phyloP scores from a whole-genome alignment of 2,113 vertebrate genomes.

The Phyllostomus discolor region DNA sequence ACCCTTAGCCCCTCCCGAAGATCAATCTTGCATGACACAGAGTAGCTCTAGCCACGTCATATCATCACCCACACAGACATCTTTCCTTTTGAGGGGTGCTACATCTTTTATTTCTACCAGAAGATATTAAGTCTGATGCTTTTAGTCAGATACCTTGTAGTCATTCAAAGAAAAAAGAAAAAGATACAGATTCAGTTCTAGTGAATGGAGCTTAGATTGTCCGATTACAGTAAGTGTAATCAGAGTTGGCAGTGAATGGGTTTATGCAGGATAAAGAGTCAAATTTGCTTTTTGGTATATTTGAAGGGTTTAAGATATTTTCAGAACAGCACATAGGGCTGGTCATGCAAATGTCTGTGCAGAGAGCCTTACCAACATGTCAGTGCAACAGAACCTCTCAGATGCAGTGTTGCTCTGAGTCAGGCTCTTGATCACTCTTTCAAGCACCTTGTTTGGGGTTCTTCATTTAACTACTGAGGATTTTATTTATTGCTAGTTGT shows the following conservation, averaged over 20 bases:
- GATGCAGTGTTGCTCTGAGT: not conserved
- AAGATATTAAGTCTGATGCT: not conserved
- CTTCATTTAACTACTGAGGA: not conserved
- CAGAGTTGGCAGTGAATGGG: not conserved
- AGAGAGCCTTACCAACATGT: not conserved
- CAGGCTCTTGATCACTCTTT: not conserved
- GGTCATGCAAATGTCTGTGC: not conserved
- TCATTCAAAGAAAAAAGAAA: not conserved
- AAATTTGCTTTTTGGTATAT: not conserved
- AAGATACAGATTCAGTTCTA: not conserved
- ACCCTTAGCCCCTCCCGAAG: rapidly evolving
- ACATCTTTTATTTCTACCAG: not conserved
- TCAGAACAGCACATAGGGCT: not conserved
- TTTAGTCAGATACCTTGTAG: not conserved
- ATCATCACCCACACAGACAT: not conserved
- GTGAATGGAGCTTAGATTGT: not conserved
- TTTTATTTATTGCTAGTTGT: not conserved
- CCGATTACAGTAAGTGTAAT: not conserved
- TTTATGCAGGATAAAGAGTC: not conserved
- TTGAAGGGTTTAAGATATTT: not conserved
- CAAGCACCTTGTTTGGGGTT: not conserved
- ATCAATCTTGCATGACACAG: not conserved
- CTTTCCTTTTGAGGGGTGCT: not conserved
- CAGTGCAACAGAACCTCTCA: rapidly evolving
- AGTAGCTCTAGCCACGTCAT: not conserved